Evolutionary conservation across 2,113 vertebrate genomes (phyloP), one percentile per base, ranked within the genome.

Genomic region (Rhinolophus sinicus): DNA sequence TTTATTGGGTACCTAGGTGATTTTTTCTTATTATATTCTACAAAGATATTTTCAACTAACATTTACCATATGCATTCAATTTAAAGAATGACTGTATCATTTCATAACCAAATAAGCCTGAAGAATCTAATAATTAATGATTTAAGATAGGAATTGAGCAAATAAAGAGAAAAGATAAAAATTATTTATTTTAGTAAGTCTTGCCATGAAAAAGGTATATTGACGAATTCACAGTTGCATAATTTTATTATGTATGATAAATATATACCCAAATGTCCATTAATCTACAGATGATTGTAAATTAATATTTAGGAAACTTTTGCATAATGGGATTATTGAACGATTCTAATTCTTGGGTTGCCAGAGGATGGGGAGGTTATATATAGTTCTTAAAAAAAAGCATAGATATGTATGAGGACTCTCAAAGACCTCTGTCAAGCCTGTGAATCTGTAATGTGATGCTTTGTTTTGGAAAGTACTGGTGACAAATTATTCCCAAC

Each of bases 381-480:
- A 97, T 80, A 78, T 44, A 90, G 15, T 64, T 81, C 1, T 76
- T 90, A 21, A 83, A 62, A 65, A 54, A 82, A 84, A 30, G 10
- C n/a, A 21, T 8, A 88, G 44, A n/a, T 73, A 90, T 73, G 60
- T 85, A 88, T 93, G 72, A 93, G n/a, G 21, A 77, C 47, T 84
- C 38, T 83, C 67, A 86, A 81, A 92, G 58, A 95, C 64, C n/a
- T 92, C 90, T 95, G 40, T 87, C 93, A 97, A 30, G 16, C 93
- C 58, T 87, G 47, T 95, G 90, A 96, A 96, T 92, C 50, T 90
- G 21, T 92, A 97, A 93, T 84, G 69, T 84, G 84, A 93, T 76
- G 28, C 30, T 97, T 97, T 97, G 89, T 88, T 97, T 97, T 80
- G 16, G 28, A 96, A 97, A 97, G 80, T 83, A 60, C 64, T 84